Evolutionary conservation across 2,113 vertebrate species (phyloP).

Genomic region (Odobenus rosmarus): DNA sequence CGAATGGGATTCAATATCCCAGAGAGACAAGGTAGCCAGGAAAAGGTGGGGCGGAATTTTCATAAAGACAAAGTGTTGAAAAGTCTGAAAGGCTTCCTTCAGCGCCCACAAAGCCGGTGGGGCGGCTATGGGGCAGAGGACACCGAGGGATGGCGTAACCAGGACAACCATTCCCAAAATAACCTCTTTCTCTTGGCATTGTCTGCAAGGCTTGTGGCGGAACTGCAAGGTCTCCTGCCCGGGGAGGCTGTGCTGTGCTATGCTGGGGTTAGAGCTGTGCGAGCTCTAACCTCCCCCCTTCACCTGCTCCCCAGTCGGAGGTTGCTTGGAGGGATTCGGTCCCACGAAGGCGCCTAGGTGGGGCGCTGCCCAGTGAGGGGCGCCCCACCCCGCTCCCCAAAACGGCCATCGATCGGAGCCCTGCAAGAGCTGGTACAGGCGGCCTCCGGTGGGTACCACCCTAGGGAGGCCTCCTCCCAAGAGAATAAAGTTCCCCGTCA

Average conservation of each 20-base stretch:
- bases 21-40: neutral
- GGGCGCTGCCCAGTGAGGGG: neutral
- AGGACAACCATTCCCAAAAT: neutral
- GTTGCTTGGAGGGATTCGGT: neutral
- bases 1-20: constrained; percentile 44
- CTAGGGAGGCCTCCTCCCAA: neutral
- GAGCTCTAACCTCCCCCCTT: accelerated
- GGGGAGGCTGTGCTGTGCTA: neutral
- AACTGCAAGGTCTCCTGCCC: neutral
- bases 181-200: neutral
- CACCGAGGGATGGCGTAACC: neutral
- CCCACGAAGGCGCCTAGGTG: neutral
- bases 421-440: neutral
- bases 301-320: neutral
- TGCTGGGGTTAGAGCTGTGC: too few species aligned
- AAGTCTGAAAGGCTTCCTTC: neutral
- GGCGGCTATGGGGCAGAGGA: neutral
- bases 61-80: neutral
- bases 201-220: neutral
- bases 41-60: neutral
- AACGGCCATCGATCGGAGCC: accelerated
- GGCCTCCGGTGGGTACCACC: neutral
- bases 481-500: neutral
- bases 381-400: too few species aligned
- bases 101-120: neutral